Percentiles rank a stretch among this genome's conserved stretches.
These are phyloP conservation scores for Drosophila rubida DNA, from an alignment of 2,888 invertebrate species.

Conservation along the genomic window DNA sequence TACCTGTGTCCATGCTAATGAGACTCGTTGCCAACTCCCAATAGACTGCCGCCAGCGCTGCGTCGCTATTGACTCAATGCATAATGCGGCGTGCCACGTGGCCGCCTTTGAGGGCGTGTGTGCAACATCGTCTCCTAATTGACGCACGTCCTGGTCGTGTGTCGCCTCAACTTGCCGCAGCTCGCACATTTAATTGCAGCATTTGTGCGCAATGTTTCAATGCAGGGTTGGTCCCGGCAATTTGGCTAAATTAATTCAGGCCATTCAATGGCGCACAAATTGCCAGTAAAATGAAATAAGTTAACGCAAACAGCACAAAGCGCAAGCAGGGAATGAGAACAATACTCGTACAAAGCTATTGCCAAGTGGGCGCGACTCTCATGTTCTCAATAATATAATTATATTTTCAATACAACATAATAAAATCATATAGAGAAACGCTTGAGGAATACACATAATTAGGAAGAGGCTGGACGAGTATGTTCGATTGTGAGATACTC, in stretches of 20 bases:
- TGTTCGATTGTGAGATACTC: no score
- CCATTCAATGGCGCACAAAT: conserved; percentile 59
- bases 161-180: conserved; percentile 42
- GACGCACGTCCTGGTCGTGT: conserved; percentile 73
- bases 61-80: conserved; percentile 63
- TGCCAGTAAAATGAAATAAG: conserved; percentile 51
- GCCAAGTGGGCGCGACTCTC: neutral
- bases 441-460: neutral
- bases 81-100: conserved; percentile 60
- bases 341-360: no score
- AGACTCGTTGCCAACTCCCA: conserved; percentile 39
- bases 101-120: conserved; percentile 49
- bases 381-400: neutral
- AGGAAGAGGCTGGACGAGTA: no score
- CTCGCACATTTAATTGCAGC: conserved; percentile 68
- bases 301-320: conserved; percentile 17
- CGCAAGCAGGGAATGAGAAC: neutral
- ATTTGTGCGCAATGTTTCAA: conserved; percentile 50
- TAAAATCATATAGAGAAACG: no score
- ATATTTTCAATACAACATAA: neutral
- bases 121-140: conserved; percentile 67
- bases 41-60: conserved; percentile 3
- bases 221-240: conserved; percentile 36
- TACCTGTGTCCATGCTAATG: conserved; percentile 62
- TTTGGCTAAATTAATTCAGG: conserved; percentile 65